Percentiles rank a stretch among this genome's conserved stretches.
Conservation (phyloP, 2,797 vertebrate genomes). For the Rhynchotus rufescens region DNA sequence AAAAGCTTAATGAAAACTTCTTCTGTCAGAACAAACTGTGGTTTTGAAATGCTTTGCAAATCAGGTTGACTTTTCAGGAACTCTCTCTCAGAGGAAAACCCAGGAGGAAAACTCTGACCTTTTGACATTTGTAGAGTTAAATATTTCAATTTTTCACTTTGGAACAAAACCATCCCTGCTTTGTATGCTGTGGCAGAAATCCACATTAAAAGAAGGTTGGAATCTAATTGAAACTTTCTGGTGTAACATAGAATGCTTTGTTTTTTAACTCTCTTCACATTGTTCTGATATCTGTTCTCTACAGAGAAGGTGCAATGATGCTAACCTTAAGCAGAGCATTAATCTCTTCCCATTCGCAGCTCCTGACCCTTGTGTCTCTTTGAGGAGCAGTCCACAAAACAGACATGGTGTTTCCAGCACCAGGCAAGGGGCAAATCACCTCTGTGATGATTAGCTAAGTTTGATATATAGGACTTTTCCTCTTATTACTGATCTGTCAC, state of each 20-base stretch:
- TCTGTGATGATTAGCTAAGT: not conserved
- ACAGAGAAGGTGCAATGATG: not conserved
- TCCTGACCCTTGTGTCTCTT: not conserved
- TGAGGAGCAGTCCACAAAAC: not conserved
- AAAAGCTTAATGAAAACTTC: not conserved
- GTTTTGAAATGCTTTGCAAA: conserved; percentile 16
- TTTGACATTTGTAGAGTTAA: conserved; percentile 1
- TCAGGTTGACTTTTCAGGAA: not conserved
- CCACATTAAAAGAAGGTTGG: not conserved
- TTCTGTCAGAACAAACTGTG: not conserved
- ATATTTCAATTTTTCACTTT: conserved; percentile 15
- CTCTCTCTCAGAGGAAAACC: not conserved
- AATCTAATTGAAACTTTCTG: not conserved
- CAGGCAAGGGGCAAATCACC: not conserved
- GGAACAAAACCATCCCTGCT: fast-evolving
- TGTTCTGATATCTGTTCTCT: not conserved
- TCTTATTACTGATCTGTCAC: not conserved
- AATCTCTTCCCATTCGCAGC: not conserved
- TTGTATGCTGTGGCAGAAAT: not conserved
- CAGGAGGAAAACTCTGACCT: not conserved
- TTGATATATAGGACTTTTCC: not conserved
- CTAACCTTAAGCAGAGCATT: not conserved
- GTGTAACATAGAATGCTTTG: not conserved
- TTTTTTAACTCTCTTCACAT: not conserved
- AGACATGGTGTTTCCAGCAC: not conserved